A percentile compares a stretch with the other conserved stretches of the same genome.
These are phyloP conservation scores for Phaonia tiefii DNA, from an alignment of 2,888 invertebrate species.

Conservation along the genomic window DNA sequence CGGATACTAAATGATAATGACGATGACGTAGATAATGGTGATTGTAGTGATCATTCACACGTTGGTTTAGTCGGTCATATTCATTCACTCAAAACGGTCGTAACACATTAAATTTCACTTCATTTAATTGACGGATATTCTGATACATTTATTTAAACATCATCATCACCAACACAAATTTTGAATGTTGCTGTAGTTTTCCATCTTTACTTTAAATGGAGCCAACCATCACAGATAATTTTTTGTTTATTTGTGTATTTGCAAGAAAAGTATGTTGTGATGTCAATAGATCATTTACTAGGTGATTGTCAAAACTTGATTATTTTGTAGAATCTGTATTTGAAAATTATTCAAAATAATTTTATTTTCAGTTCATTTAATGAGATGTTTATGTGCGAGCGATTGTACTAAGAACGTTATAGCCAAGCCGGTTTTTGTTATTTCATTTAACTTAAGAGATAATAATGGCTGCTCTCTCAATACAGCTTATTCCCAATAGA, in stretches of 20 bases:
- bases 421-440: too few relatives aligned
- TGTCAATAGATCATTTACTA: background rate
- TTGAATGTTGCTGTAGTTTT: background rate
- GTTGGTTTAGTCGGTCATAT: slow-evolving; percentile 5
- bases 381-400: too few relatives aligned
- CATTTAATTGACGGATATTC: slow-evolving; percentile 31
- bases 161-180: background rate
- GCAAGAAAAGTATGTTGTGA: background rate
- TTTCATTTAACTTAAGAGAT: too few relatives aligned
- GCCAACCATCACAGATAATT: too few relatives aligned
- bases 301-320: too few relatives aligned
- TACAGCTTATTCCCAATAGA: too few relatives aligned
- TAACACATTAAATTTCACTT: slow-evolving; percentile 4
- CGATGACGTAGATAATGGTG: background rate
- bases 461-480: too few relatives aligned
- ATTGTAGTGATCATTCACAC: background rate
- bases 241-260: too few relatives aligned
- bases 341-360: background rate
- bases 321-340: too few relatives aligned
- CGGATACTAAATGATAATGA: background rate
- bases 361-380: background rate
- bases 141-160: slow-evolving; percentile 15
- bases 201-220: too few relatives aligned
- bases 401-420: too few relatives aligned
- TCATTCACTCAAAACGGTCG: slow-evolving; percentile 7